Evolutionary conservation across 2,113 vertebrate genomes (phyloP), one percentile per base, ranked within the genome.

Genomic region (Tamias sibiricus): DNA sequence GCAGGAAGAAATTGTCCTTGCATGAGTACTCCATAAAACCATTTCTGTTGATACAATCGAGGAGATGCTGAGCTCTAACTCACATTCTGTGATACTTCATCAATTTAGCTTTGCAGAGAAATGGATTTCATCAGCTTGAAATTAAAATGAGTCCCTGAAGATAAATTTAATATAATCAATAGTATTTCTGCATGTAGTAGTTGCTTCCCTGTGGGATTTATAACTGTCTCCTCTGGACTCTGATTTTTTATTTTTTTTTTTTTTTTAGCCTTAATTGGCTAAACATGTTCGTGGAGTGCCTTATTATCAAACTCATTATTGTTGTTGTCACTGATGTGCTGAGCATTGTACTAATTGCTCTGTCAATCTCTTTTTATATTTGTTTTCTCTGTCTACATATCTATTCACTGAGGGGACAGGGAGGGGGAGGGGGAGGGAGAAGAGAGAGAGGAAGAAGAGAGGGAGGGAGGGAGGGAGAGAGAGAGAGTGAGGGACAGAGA

Each of bases 81-180:
- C 35, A 4, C 20, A 49, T 47, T 84, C 71, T 52, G 26, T 49
- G 49, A 59, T 89, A 8, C n/a, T 89, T 64, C 66, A 26, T 42
- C 44, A 77, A 1, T 69, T 68, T 42, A 76, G 9, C 28, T 80
- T 89, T 91, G 30, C 32, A 79, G n/a, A 82, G 62, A 93, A 96
- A 69, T 30, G 76, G 20, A 90, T 91, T 76, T 77, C 30, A 32
- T 54, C 26, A 80, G 17, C 44, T 87, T 69, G 80, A 87, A 90
- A 83, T 86, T 80, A 92, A 94, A 95, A 69, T 52, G 9, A 68
- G 7, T 79, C 87, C 24, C 84, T 19, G 35, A 93, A 83, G 69
- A 87, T 32, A 94, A 91, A 82, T 93, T 93, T 94, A 86, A 90
- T 83, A n/a, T 44, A 85, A 91, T 89, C 57, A 89, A 44, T 89